Evolutionary conservation across 1,140 invertebrate genomes (phyloP).

Genomic region (Heliconius hewitsoni): DNA sequence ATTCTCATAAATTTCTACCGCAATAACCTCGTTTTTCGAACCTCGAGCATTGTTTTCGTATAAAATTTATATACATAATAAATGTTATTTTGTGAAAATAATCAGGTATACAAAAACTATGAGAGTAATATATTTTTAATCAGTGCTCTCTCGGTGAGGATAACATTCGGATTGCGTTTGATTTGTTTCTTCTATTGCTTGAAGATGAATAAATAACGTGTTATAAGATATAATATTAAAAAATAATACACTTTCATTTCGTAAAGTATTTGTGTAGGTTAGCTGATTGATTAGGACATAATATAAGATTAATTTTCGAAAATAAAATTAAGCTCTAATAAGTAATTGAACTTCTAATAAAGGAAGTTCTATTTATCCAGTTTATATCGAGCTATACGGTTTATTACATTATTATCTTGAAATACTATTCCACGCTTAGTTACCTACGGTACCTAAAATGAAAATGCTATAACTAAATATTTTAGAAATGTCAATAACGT

Average conservation of each 20-base stretch:
- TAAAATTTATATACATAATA: background rate
- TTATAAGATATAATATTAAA: background rate
- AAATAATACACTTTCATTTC: background rate
- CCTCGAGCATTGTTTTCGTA: background rate
- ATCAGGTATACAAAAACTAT: background rate
- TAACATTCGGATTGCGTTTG: background rate
- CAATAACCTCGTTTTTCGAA: background rate
- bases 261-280: background rate
- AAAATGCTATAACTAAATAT: too few species aligned
- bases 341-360: background rate
- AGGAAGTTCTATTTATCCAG: background rate
- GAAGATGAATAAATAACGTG: background rate
- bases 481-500: too few species aligned
- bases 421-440: too few species aligned
- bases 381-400: background rate
- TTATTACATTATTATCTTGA: too few species aligned
- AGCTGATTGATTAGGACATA: background rate
- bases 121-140: background rate
- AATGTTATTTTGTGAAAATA: background rate
- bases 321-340: background rate
- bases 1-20: slow-evolving; percentile 12
- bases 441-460: too few species aligned
- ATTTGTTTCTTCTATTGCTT: background rate
- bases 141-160: background rate
- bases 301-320: background rate